Conservation (phyloP, 2,888 invertebrate species). For the Strigamia maritima region DNA sequence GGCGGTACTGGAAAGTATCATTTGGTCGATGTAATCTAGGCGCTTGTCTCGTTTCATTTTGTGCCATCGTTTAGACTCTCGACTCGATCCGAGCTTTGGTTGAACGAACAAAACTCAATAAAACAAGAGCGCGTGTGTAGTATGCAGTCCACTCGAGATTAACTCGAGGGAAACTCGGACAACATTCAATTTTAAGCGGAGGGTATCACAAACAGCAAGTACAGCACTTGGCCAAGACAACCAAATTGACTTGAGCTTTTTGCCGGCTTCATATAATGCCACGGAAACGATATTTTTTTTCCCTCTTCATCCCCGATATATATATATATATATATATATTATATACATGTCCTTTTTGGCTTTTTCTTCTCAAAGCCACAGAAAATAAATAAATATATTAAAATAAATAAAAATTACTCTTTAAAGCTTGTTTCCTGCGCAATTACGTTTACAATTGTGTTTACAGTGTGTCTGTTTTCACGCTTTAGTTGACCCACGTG, state of each 20-base stretch:
- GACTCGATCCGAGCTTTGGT: constrained; percentile 28
- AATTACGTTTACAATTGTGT: background rate
- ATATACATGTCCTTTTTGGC: too few relatives aligned
- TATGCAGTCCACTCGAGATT: constrained; percentile 24
- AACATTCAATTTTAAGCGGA: constrained; percentile 26
- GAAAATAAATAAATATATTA: too few relatives aligned
- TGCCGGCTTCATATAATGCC: background rate
- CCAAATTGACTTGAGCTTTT: background rate
- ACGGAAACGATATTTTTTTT: background rate
- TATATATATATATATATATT: too few relatives aligned
- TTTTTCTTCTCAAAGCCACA: too few relatives aligned
- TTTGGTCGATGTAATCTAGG: constrained; percentile 5
- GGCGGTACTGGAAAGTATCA: background rate
- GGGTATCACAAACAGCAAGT: background rate
- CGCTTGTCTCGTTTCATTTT: constrained; percentile 1
- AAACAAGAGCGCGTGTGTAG: constrained; percentile 21
- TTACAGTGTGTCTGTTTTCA: background rate
- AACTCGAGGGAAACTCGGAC: constrained; percentile 27
- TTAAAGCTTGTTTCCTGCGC: background rate
- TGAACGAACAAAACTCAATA: constrained; percentile 27
- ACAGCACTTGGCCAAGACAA: background rate
- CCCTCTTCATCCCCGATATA: background rate
- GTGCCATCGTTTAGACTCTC: constrained; percentile 22
- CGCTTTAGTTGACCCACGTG: background rate
- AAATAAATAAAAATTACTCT: too few relatives aligned